Evolutionary conservation across 2,797 vertebrate genomes (phyloP).

Genomic region (Acanthiza pusilla): DNA sequence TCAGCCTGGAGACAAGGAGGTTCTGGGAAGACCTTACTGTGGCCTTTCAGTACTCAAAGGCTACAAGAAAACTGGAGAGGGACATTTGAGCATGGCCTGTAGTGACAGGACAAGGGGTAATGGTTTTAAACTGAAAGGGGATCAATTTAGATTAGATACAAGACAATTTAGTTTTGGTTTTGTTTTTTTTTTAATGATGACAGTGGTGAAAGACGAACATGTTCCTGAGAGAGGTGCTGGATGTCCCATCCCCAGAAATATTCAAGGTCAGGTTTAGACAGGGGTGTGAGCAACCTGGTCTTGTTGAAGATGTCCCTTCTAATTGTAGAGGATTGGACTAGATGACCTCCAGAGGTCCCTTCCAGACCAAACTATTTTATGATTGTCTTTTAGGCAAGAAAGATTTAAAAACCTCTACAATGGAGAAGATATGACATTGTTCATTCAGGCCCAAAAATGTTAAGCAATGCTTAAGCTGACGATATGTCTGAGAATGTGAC

Average conservation of each 20-base stretch:
- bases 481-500: neutral
- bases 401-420: neutral
- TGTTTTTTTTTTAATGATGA: no score
- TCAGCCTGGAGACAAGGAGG: neutral
- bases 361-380: neutral
- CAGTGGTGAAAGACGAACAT: no score
- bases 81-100: neutral
- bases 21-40: neutral
- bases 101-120: neutral
- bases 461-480: neutral
- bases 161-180: neutral
- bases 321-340: neutral
- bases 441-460: neutral
- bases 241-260: rapidly evolving
- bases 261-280: neutral
- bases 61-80: neutral
- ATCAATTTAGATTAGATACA: neutral
- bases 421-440: neutral
- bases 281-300: neutral
- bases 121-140: neutral
- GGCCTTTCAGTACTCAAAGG: neutral
- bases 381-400: neutral
- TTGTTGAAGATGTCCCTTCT: neutral
- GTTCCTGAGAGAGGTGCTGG: neutral
- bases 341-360: neutral